These are phyloP conservation scores for Cybosia mesomella DNA, from an alignment of 2,888 invertebrate genomes.

Conservation along the genomic window DNA sequence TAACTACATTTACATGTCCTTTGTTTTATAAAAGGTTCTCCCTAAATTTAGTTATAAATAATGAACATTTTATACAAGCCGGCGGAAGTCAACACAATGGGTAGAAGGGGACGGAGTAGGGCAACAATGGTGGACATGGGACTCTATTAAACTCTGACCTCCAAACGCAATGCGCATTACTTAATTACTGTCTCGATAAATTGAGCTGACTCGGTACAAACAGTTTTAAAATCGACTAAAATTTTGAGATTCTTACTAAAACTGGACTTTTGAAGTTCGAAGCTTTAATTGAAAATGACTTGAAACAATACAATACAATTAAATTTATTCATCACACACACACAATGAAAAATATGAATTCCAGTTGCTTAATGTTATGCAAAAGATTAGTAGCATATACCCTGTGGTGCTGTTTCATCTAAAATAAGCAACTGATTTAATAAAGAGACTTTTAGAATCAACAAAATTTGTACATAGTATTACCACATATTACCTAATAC, in stretches of 20 bases:
- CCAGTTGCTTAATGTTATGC: no score
- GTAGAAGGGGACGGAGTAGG: conserved; percentile 29
- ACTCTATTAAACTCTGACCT: conserved; percentile 62
- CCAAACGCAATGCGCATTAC: conserved; percentile 48
- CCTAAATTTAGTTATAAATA: conserved; percentile 55
- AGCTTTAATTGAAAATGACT: no score
- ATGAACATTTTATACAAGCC: conserved; percentile 45
- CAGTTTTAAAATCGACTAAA: conserved; percentile 1
- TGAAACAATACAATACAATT: no score
- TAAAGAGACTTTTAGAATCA: no score
- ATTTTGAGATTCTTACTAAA: neutral
- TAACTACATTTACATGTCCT: conserved; percentile 25
- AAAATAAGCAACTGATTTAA: no score
- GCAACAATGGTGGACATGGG: conserved; percentile 58
- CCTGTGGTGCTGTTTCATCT: no score
- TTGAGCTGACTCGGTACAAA: neutral
- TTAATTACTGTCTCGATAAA: conserved; percentile 54
- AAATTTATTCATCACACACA: no score
- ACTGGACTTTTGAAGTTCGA: neutral
- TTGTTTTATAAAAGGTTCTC: conserved; percentile 34
- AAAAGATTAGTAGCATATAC: no score
- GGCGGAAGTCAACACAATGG: conserved; percentile 61
- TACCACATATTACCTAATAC: no score
- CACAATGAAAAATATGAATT: no score
- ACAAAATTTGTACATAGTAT: no score